Base-by-base conservation (phyloP, 2,888 invertebrate genomes). In the Latrodectus hesperus region DNA sequence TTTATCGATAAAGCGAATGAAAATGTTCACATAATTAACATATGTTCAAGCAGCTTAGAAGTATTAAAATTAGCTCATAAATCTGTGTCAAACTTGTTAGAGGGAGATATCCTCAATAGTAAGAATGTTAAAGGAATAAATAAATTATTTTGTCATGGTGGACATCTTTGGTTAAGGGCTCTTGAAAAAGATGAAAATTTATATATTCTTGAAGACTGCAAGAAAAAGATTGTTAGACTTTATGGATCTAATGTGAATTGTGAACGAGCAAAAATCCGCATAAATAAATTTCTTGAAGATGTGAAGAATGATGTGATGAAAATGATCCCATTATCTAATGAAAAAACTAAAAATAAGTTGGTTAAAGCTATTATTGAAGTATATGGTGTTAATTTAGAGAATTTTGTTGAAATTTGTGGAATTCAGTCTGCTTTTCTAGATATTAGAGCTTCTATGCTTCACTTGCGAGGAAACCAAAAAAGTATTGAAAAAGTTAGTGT, bases 71-170 rank as follows among this genome's bases (percentile, higher is more conserved):
- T 75, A 1, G n/a, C 84, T 4, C 84, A 88, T 12, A 53, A 53
- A 60, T 74, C 64, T 38, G 64, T 88, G 16, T 71, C 75, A 72
- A 26, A 71, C 64, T 76, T 83, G 49, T 49, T 88, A 14, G 84
- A 70, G 72, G 88, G 88, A 10, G 84, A 84, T 10, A 51, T 80
- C 38, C n/a, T 88, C 6, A 71, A 64, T 60, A 53, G 17, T 11
- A 49, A 80, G 16, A 49, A 70, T 14, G 49, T 84, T 3, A 84
- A 68, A 49, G 80, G 71, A 14, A 49, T 88, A 52, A 60, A 88
- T 49, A 88, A 88, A 71, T 53, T 88, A n/a, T 88, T 88, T 80
- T 82, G 73, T 26, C 73, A 84, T 75, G 88, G 88, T 53, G 88
- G 88, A 0, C 84, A 71, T 17, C n/a, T 88, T 16, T 88, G 84